A percentile compares a stretch with the other conserved stretches of the same genome.
phyloP scores from a whole-genome alignment of 1,140 invertebrate genomes.

The Lucilia cuprina region DNA sequence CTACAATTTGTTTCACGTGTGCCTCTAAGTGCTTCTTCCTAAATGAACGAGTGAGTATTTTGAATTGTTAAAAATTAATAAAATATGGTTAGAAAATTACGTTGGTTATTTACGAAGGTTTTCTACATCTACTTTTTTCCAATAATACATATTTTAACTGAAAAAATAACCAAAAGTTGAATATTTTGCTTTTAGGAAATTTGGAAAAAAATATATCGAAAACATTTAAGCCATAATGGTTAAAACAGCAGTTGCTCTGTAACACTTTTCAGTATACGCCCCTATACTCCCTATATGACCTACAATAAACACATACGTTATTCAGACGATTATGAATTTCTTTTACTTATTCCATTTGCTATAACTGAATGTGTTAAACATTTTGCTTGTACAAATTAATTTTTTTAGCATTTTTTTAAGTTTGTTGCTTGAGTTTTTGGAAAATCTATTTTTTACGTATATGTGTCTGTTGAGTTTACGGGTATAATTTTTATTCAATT shows the following conservation, averaged over 20 bases:
- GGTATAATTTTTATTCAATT: slow-evolving; percentile 20
- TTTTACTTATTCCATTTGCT: background rate
- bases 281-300: slow-evolving; percentile 27
- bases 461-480: background rate
- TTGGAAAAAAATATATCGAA: background rate
- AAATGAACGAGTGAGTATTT: background rate
- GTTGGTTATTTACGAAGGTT: background rate
- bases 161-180: background rate
- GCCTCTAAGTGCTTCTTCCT: slow-evolving; percentile 26
- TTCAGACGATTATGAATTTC: background rate
- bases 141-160: background rate
- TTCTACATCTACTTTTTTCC: background rate
- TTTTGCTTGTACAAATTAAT: slow-evolving; percentile 16
- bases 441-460: background rate
- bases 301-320: slow-evolving; percentile 20
- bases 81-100: background rate
- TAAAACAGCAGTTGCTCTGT: slow-evolving; percentile 29
- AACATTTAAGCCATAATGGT: background rate
- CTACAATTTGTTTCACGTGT: slow-evolving; percentile 31
- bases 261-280: slow-evolving; percentile 30
- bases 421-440: background rate
- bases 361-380: slow-evolving; percentile 5
- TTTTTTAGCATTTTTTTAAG: background rate
- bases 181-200: background rate
- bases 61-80: background rate